Evolutionary conservation across 2,888 invertebrate species (phyloP).

Genomic region (Argyra leucocephala): DNA sequence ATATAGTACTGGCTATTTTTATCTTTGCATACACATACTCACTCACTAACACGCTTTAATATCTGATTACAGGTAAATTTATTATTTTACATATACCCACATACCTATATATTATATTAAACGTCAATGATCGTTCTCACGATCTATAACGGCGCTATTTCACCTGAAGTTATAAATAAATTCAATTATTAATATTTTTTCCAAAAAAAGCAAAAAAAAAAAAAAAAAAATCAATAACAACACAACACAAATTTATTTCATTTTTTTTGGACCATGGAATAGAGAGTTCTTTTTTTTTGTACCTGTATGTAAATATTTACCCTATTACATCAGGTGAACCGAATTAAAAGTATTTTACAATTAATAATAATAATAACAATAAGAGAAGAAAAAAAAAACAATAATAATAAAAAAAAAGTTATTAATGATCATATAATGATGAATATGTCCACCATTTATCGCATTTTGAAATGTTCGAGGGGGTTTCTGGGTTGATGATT

Average conservation of each 20-base stretch:
- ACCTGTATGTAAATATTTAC: constrained; percentile 6
- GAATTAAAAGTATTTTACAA: constrained; percentile 6
- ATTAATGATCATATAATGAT: constrained; percentile 2
- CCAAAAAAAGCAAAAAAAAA: no score
- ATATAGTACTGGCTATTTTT: no score
- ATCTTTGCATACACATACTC: no score
- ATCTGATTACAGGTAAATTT: no score
- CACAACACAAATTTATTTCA: not conserved
- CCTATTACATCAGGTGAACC: constrained; percentile 6
- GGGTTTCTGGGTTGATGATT: not conserved
- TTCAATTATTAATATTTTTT: constrained; percentile 2
- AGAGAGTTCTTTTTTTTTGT: not conserved
- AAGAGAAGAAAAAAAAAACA: not conserved
- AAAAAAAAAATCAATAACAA: no score
- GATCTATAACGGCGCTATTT: constrained; percentile 1
- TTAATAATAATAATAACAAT: not conserved
- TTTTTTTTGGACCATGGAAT: not conserved
- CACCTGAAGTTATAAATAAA: constrained; percentile 2
- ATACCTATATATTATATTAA: not conserved
- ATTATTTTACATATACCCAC: no score
- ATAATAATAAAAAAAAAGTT: not conserved
- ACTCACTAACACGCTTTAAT: no score
- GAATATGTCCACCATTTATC: constrained; percentile 6
- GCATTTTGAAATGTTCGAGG: not conserved
- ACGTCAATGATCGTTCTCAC: constrained; percentile 1